phyloP scores from a whole-genome alignment of 2,797 vertebrate species.

The Propithecus perrieri region DNA sequence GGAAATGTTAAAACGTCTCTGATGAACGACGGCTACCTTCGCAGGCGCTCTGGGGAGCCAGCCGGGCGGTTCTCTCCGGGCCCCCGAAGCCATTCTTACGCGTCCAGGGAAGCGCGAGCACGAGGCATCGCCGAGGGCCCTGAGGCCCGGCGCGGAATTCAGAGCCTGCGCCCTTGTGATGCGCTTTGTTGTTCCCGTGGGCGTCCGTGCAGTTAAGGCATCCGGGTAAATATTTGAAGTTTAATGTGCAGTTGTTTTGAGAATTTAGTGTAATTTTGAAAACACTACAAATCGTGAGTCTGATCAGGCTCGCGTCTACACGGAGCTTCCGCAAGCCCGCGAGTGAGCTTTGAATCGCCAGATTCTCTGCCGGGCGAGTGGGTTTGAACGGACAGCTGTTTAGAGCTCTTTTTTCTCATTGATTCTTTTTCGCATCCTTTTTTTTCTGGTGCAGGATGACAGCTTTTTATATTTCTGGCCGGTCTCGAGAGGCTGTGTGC shows the following conservation, averaged over 20 bases:
- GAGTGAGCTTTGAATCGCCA: background rate
- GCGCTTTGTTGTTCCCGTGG: background rate
- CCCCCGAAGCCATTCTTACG: background rate
- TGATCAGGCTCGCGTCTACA: background rate
- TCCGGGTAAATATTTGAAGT: background rate
- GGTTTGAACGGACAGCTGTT: background rate
- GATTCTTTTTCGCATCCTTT: background rate
- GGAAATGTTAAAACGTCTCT: background rate
- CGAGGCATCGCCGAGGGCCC: background rate
- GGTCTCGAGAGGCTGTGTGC: background rate
- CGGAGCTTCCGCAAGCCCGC: background rate
- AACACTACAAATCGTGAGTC: background rate
- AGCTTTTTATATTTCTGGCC: background rate
- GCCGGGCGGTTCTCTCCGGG: background rate
- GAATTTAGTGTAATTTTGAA: background rate
- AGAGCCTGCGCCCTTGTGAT: background rate
- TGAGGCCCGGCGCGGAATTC: background rate
- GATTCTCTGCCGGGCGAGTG: background rate
- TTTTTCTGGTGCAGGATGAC: background rate
- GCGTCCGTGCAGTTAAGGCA: background rate
- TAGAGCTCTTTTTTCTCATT: background rate
- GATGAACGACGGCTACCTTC: background rate
- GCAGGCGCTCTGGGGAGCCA: background rate
- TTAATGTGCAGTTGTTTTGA: background rate
- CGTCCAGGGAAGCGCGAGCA: background rate